Evolutionary conservation across 1,140 invertebrate species (phyloP), one percentile per base, ranked within the genome.

Genomic region (Apis laboriosa): DNA sequence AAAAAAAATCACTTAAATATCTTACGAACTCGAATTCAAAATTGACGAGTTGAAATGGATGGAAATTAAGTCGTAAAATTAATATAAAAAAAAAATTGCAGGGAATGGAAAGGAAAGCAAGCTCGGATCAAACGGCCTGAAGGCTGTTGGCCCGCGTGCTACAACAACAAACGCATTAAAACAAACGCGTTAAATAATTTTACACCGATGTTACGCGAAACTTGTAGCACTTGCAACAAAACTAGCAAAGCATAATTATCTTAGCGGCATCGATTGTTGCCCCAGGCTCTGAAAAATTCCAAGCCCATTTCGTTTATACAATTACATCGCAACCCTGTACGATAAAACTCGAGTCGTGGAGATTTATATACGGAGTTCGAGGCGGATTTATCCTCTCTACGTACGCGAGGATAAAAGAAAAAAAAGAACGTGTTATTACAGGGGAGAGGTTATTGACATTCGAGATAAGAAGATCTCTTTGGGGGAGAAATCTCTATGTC

Each of bases 321-420:
- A 17, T 1, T 11, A 72, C 51, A 17, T 24, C 24, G 11, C n/a
- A 3, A 24, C n/a, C 1, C 11, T 8, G 12, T 66, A 34, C 2
- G 28, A 66, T 21, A 9, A 66, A 66, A 24, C 24, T 24, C 24
- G 24, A 66, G 34, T 34, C 34, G 34, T 21, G 34, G 11, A n/a
- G 21, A 67, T 67, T 67, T 15, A 15, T 49, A n/a, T 49, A n/a
- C 43, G 1, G 7, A 2, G 13, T 51, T 21, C 21, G 13, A 24
- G 21, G 0, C 1, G 12, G 13, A 51, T 8, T 21, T 24, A n/a
- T 24, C 5, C 0, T n/a, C 8, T n/a, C 1, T n/a, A 19, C 19
- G 12, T 49, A 8, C 43, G 21, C 19, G 12, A 8, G 5, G 15
- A n/a, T 11, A 17, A 70, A 51, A 51, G 1, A 19, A 15, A 70